A percentile compares a stretch with the other conserved stretches of the same genome.
Conservation (phyloP, 1,140 invertebrate genomes). For the Drosophila lowei region DNA sequence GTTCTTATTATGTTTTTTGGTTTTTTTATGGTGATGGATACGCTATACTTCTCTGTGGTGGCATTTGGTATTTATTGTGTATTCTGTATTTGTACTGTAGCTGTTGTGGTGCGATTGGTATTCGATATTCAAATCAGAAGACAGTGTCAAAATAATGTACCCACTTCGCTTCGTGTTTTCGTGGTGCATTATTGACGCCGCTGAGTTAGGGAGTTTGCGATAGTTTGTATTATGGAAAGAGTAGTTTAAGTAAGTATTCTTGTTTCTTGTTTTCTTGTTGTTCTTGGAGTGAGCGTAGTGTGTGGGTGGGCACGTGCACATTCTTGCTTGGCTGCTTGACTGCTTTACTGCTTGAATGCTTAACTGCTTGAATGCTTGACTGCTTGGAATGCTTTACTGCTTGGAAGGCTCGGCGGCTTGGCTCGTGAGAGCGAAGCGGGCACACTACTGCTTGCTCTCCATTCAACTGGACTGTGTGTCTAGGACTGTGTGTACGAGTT, state of each 20-base stretch:
- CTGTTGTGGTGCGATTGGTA: slow-evolving; percentile 73
- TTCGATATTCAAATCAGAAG: slow-evolving; percentile 83
- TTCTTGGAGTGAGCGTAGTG: slow-evolving; percentile 55
- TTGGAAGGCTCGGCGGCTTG: slow-evolving; percentile 3
- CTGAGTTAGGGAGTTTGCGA: slow-evolving; percentile 66
- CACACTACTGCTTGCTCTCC: slow-evolving; percentile 47
- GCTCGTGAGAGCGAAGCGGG: slow-evolving; percentile 29
- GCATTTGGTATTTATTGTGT: slow-evolving; percentile 46
- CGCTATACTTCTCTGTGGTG: slow-evolving; percentile 78
- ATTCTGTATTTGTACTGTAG: slow-evolving; percentile 65
- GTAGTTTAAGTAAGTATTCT: slow-evolving; percentile 58
- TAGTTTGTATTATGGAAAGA: slow-evolving; percentile 80
- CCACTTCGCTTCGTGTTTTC: slow-evolving; percentile 56
- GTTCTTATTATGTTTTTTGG: slow-evolving; percentile 27
- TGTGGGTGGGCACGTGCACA: slow-evolving; percentile 29
- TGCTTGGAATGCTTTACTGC: slow-evolving; percentile 2
- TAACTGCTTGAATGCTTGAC: background rate
- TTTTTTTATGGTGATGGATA: slow-evolving; percentile 55
- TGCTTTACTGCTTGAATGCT: slow-evolving; percentile 17
- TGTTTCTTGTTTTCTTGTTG: slow-evolving; percentile 45
- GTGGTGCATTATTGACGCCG: slow-evolving; percentile 82
- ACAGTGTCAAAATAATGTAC: slow-evolving; percentile 83
- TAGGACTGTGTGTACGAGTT: slow-evolving; percentile 20
- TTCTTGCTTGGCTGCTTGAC: slow-evolving; percentile 20
- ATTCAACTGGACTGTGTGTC: slow-evolving; percentile 23